These are phyloP conservation scores for Sarotherodon lohbergeri DNA, from an alignment of 2,113 vertebrate species.

Conservation along the genomic window DNA sequence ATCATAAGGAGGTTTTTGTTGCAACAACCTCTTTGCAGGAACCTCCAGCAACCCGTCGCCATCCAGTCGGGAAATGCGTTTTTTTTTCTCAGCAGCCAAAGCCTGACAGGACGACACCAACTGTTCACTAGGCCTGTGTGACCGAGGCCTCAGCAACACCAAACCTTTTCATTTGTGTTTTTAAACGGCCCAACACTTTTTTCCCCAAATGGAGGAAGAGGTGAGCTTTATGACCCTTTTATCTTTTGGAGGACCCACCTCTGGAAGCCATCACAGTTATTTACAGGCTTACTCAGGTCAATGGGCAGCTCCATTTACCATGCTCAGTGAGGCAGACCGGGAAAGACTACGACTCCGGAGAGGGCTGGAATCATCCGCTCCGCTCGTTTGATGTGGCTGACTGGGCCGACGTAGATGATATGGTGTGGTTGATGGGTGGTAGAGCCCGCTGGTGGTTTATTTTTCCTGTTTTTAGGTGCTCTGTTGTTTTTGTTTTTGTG, in stretches of 20 bases:
- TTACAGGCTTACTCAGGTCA: conserved; percentile 48
- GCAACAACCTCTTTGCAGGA: not conserved
- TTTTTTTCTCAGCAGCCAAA: not conserved
- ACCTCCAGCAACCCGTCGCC: not conserved
- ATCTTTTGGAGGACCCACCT: conserved; percentile 26
- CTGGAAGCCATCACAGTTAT: conserved; percentile 41
- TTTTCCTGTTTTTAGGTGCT: conserved; percentile 20
- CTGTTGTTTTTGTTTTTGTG: not conserved
- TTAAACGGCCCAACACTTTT: not conserved
- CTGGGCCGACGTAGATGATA: not conserved
- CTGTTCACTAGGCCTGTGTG: accelerated
- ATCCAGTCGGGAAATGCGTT: accelerated
- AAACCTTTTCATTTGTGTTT: not conserved
- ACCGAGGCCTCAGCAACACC: not conserved
- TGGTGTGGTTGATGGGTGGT: conserved; percentile 1
- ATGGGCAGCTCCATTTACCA: conserved; percentile 39
- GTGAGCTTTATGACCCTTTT: conserved; percentile 26
- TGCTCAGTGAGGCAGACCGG: conserved; percentile 43
- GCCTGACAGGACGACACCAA: not conserved
- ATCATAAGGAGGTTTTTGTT: not conserved
- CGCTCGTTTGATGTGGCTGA: conserved; percentile 17
- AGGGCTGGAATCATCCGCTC: conserved; percentile 26
- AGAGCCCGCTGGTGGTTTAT: not conserved
- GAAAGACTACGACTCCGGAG: conserved; percentile 10
- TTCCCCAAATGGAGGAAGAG: not conserved